A percentile compares a stretch with the other conserved stretches of the same genome.
Evolutionary conservation across 37 sponge, comb jelly and placozoan genomes (phyloP).

Genomic region (Theonella swinhoei): DNA sequence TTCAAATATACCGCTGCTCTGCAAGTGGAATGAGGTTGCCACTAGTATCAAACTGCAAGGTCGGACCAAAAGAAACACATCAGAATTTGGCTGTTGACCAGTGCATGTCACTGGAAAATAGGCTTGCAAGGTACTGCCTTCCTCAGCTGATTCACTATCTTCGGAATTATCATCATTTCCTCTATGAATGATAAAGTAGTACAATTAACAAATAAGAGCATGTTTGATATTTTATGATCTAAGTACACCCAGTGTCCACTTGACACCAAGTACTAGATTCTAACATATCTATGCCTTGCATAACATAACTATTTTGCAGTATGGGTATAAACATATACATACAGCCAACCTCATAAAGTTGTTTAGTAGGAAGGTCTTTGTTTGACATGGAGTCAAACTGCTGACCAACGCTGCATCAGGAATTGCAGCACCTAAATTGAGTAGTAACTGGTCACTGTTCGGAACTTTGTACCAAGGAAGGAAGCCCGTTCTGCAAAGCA

Average conservation of each 20-base stretch:
- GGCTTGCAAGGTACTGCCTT: too few relatives aligned
- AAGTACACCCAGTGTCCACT: too few relatives aligned
- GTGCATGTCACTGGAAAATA: slow-evolving; percentile 22
- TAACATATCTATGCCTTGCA: too few relatives aligned
- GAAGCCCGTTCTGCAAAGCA: neutral
- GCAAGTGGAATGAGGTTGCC: neutral
- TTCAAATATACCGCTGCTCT: slow-evolving; percentile 19
- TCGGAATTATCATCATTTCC: neutral
- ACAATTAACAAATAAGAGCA: neutral
- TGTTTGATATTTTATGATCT: too few relatives aligned
- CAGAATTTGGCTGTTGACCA: slow-evolving; percentile 14
- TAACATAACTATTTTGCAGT: too few relatives aligned
- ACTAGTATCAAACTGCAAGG: neutral
- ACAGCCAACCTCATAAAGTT: too few relatives aligned
- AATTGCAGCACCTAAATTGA: neutral
- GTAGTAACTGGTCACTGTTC: slow-evolving; percentile 1
- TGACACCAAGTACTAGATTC: too few relatives aligned
- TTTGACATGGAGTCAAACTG: neutral
- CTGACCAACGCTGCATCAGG: neutral
- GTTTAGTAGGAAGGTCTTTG: neutral
- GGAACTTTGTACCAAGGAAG: slow-evolving; percentile 1
- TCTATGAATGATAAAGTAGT: too few relatives aligned
- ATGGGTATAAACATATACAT: too few relatives aligned
- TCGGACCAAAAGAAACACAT: slow-evolving; percentile 41
- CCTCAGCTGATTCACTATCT: neutral